Base-by-base conservation (phyloP, 2,113 vertebrate genomes). In the Synodontis membranacea region DNA sequence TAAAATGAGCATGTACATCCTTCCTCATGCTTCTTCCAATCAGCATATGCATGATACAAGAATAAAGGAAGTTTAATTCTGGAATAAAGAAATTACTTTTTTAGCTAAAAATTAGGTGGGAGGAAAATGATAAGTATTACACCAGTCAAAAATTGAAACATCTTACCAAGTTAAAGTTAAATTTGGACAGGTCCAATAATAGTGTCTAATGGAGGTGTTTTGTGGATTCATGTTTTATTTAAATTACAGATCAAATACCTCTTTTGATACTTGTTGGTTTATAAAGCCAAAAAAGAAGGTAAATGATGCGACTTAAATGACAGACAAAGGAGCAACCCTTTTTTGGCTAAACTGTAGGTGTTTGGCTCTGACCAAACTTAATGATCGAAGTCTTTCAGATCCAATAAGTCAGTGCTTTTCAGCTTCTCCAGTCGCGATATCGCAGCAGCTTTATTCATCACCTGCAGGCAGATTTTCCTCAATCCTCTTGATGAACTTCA, bases 401-500 rank as follows among this genome's bases (percentile, higher is more conserved):
- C 39, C 39, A 66, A 78, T 31, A 76, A 52, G 7, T 74, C 82
- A 79, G 50, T 58, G 62, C 74, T 31, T 85, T 39, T 83, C 2
- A 68, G 42, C 4, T 31, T 46, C 39, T 62, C 48, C 62, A 80
- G 8, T 10, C 39, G n/a, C 7, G 68, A 42, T 31, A 75, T 54
- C 9, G 3, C 54, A 84, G 48, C 23, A 19, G 56, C 39, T 88
- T 98, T 94, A 99, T 84, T 99, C 98, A 8, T 99, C 98, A 82
- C 98, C 98, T 28, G 97, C 98, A 0, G 98, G 98, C 74, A 99
- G 95, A 86, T 99, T 99, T 93, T 99, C 98, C 89, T 99, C 98
- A 39, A 99, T 99, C 92, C 98, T 92, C 94, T 96, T 97, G 93
- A 99, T 97, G 90, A 99, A 99, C 92, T 97, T 97, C 97, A 99